Base-by-base conservation (phyloP, 2,113 vertebrate species). In the Gambusia affinis region DNA sequence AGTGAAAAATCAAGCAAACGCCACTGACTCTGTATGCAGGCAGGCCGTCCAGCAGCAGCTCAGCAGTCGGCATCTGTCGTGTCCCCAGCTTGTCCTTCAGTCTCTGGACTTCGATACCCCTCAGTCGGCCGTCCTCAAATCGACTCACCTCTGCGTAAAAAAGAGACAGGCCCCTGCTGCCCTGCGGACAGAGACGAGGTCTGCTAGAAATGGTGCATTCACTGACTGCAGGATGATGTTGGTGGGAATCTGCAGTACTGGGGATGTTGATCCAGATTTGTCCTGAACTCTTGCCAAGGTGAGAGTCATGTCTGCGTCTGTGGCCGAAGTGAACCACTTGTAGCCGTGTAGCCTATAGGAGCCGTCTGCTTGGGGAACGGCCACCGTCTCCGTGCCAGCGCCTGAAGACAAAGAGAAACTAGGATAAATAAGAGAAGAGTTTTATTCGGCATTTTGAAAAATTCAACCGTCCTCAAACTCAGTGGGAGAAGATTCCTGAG, bases 41-140 rank as follows among this genome's bases (percentile, higher is more conserved):
- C 64, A 95, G 91, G 70, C 95, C 95, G 0, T 95, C 88, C 44
- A 97, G 89, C 70, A 96, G 92, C 1, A 98, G 89, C 91, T 98
- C 96, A 5, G 96, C 96, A 0, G 96, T 97, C 4, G 96, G 96
- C 94, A 98, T 81, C 88, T 96, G 95, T 82, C 95, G 85, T 0
- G 96, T 97, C 22, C 96, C 96, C 85, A 97, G 76, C 75, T 98
- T 98, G 57, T 96, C 93, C 80, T 98, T 97, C 85, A 98, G 94
- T 77, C 94, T 91, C 76, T 96, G 96, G 70, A 97, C 94, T 60
- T 95, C 92, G 60, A 97, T 94, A 7, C 85, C 91, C 30, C 94
- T 96, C 76, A 96, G 91, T 31, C 60, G 88, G 35, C 96, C 95
- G 1, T 93, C 87, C 78, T 94, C 81, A 22, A 92, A 92, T 64